These are phyloP conservation scores for Eristalinus aeneus DNA, from an alignment of 2,888 invertebrate genomes.

Conservation along the genomic window DNA sequence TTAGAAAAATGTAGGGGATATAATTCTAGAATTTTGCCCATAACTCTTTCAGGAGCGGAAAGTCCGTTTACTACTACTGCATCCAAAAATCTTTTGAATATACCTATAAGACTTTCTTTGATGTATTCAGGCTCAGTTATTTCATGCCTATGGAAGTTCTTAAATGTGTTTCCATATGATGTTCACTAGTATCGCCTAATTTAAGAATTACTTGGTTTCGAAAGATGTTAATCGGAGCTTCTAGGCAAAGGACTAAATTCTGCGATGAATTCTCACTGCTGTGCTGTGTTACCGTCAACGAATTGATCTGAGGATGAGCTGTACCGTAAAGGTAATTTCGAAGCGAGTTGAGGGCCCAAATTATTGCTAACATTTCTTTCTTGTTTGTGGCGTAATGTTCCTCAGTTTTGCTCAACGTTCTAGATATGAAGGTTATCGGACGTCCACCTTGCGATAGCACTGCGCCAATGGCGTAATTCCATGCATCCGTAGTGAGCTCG, in stretches of 20 bases:
- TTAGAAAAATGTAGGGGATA: constrained; percentile 42
- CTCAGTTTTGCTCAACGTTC: too few species aligned
- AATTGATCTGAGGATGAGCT: constrained; percentile 16
- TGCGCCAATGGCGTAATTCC: too few species aligned
- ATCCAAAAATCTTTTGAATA: constrained; percentile 39
- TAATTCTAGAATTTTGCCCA: constrained; percentile 56
- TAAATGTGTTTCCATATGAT: background rate
- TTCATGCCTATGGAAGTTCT: constrained; percentile 32
- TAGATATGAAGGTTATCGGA: too few species aligned
- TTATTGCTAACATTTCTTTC: too few species aligned
- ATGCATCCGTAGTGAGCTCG: too few species aligned
- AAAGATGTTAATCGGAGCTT: constrained; percentile 32
- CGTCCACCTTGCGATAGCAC: too few species aligned
- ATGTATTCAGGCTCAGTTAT: constrained; percentile 29
- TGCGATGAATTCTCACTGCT: constrained; percentile 49
- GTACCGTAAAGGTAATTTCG: too few species aligned
- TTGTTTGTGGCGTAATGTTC: too few species aligned
- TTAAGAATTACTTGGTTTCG: constrained; percentile 40
- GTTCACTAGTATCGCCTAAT: background rate
- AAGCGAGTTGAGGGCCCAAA: too few species aligned
- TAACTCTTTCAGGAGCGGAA: constrained; percentile 34
- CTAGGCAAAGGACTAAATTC: constrained; percentile 37
- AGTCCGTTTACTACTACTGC: constrained; percentile 45
- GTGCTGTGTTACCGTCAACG: constrained; percentile 34
- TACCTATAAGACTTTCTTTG: constrained; percentile 22